A percentile compares a stretch with the other conserved stretches of the same genome.
Evolutionary conservation across 2,797 vertebrate genomes (phyloP).

Genomic region (Toxotes lorentzi): DNA sequence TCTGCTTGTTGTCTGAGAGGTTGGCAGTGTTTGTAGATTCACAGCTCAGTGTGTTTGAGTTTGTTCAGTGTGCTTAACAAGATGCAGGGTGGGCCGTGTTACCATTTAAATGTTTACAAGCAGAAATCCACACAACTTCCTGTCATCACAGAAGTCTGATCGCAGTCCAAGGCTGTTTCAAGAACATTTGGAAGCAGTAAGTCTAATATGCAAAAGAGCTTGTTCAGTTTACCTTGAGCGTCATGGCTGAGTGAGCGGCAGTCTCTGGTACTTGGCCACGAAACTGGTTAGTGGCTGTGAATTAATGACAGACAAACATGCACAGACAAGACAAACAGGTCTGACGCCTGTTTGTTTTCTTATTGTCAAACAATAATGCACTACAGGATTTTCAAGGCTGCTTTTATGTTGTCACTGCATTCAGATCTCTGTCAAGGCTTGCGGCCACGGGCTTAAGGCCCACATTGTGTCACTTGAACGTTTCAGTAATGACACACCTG

Average conservation of each 20-base stretch:
- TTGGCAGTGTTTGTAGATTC: conserved; percentile 22
- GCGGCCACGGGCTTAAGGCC: conserved; percentile 35
- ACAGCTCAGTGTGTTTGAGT: conserved; percentile 13
- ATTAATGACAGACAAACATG: conserved; percentile 65
- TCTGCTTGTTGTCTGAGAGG: conserved; percentile 3
- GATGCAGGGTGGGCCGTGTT: neutral
- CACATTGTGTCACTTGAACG: conserved; percentile 32
- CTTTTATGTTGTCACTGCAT: conserved; percentile 44
- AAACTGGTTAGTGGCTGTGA: conserved; percentile 60
- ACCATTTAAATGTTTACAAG: conserved; percentile 28
- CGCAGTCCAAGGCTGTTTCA: conserved; percentile 57
- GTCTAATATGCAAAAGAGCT: conserved; percentile 59
- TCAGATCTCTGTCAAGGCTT: conserved; percentile 35
- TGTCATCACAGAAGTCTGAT: conserved; percentile 34
- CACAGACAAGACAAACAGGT: conserved; percentile 65
- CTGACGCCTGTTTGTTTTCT: conserved; percentile 50
- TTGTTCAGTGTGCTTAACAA: conserved; percentile 23
- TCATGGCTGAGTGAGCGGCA: conserved; percentile 41
- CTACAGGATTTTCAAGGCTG: conserved; percentile 12
- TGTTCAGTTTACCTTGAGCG: conserved; percentile 42
- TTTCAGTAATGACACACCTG: conserved; percentile 47
- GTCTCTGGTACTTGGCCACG: conserved; percentile 59
- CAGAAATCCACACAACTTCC: conserved; percentile 37
- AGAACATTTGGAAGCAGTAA: conserved; percentile 55
- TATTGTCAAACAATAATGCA: conserved; percentile 54